These are phyloP conservation scores for Struthidea cinerea DNA, from an alignment of 2,113 vertebrate species.

Conservation along the genomic window DNA sequence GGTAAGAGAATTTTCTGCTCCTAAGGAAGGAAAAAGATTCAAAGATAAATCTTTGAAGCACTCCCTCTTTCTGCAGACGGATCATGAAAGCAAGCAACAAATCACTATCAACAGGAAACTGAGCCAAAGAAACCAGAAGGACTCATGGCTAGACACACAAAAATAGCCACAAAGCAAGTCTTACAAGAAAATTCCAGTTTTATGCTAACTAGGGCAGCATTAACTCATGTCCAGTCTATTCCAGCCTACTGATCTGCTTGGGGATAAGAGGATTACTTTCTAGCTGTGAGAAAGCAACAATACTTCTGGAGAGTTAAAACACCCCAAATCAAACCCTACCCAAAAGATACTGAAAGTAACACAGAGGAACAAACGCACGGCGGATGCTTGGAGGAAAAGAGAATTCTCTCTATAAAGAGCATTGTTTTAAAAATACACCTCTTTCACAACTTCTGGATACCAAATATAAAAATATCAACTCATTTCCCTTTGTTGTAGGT, in stretches of 20 bases:
- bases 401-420: neutral
- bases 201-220: neutral
- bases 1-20: neutral
- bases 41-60: neutral
- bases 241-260: neutral
- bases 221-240: neutral
- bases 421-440: neutral
- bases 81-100: neutral
- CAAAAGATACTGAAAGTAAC: neutral
- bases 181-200: slow-evolving; percentile 5
- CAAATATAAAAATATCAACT: neutral
- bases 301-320: neutral
- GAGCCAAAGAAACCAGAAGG: neutral
- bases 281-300: neutral
- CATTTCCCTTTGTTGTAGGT: neutral
- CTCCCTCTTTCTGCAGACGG: neutral
- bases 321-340: neutral
- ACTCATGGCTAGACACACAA: neutral
- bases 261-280: neutral
- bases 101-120: neutral
- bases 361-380: accelerated
- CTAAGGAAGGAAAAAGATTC: neutral
- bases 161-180: neutral
- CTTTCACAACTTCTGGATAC: neutral
- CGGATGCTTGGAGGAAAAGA: neutral